Percentiles rank a stretch among this genome's conserved stretches.
Evolutionary conservation across 64 coral and sea anemone genomes (phyloP).

Genomic region (Acropora tenuis): DNA sequence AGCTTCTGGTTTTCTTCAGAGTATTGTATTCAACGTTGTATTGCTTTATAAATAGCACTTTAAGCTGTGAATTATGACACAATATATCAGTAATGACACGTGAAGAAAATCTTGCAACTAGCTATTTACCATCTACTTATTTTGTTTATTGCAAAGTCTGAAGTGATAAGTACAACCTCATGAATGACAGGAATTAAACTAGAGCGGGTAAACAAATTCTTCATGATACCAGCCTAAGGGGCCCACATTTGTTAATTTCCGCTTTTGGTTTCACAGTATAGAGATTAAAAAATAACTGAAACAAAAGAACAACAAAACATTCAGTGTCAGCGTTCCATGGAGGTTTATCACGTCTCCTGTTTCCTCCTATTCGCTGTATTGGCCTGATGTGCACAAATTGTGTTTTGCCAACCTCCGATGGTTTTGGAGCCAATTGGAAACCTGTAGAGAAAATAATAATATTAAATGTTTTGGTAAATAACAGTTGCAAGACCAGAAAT

Average conservation of each 20-base stretch:
- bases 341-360: neutral
- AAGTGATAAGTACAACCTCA: too few relatives aligned
- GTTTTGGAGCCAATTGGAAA: slow-evolving; percentile 36
- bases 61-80: neutral
- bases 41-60: neutral
- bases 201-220: neutral
- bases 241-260: neutral
- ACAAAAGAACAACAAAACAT: neutral
- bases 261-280: neutral
- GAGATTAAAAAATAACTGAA: neutral
- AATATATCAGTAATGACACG: neutral
- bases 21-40: neutral
- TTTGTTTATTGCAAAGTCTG: neutral
- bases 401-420: neutral
- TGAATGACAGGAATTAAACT: neutral
- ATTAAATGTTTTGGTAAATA: too few relatives aligned
- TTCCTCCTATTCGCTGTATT: neutral
- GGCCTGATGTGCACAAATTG: neutral
- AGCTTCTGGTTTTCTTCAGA: too few relatives aligned
- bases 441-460: slow-evolving; percentile 8
- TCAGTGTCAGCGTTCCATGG: neutral
- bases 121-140: neutral
- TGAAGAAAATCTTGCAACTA: neutral
- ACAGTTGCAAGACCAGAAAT: slow-evolving; percentile 10
- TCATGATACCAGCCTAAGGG: neutral